These are phyloP conservation scores for Cygnus buccinator DNA, from an alignment of 2,113 vertebrate genomes.

Conservation along the genomic window DNA sequence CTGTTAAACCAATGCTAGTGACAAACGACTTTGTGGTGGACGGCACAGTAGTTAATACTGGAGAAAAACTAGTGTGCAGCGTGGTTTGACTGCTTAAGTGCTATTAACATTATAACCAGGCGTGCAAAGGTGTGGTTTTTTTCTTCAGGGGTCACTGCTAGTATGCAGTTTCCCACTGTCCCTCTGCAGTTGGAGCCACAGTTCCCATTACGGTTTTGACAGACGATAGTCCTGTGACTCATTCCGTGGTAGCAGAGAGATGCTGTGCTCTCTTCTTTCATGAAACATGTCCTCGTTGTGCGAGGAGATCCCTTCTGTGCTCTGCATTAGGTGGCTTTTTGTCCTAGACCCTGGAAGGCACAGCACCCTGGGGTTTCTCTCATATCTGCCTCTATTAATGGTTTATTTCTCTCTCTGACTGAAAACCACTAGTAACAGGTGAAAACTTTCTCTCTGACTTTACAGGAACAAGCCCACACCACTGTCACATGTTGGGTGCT, in stretches of 20 bases:
- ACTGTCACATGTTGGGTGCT: neutral
- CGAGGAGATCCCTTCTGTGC: neutral
- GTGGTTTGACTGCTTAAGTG: conserved; percentile 20
- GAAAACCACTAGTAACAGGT: neutral
- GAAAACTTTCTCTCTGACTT: neutral
- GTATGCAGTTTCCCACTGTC: conserved; percentile 16
- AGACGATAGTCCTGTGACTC: conserved; percentile 21
- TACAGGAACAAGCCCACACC: neutral
- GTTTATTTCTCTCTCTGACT: neutral
- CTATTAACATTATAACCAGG: conserved; percentile 23
- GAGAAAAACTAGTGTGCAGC: neutral
- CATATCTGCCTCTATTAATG: neutral
- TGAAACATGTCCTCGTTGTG: neutral
- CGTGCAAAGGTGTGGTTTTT: neutral
- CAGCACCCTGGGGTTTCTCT: neutral
- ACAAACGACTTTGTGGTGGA: conserved; percentile 54
- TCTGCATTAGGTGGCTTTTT: neutral
- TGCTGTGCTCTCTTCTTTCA: neutral
- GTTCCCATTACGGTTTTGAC: conserved; percentile 36
- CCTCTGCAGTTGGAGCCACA: neutral
- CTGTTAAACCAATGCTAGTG: conserved; percentile 44
- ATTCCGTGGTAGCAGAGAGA: neutral
- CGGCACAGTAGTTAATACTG: conserved; percentile 17
- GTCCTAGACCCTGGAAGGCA: neutral
- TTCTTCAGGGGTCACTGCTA: neutral